Base-by-base conservation (phyloP, 2,797 vertebrate genomes). In the Myripristis murdjan region DNA sequence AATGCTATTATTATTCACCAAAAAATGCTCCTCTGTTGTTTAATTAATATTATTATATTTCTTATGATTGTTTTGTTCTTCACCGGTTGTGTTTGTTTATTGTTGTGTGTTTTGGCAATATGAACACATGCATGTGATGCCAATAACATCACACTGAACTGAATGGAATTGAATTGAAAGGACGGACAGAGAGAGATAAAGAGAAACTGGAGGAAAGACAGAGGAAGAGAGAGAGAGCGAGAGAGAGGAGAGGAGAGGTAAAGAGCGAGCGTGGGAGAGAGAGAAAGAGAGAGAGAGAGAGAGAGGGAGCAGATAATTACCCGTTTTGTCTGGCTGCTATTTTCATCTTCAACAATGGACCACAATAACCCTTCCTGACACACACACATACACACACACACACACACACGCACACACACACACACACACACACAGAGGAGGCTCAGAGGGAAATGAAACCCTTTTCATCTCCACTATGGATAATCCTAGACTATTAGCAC, bases 381-480 rank as follows among this genome's bases (percentile, higher is more conserved):
- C 43, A 46, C 43, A 46, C 43, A 20, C 43, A n/a, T n/a, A n/a
- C n/a, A n/a, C n/a, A n/a, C n/a, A n/a, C n/a, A n/a, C n/a, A n/a
- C n/a, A n/a, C 43, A 6, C 6, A 46, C 43, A 46, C 18, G 46
- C 16, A 46, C 18, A 28, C 28, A 28, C 28, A 28, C 49, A 22
- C 28, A 26, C 47, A 58, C 31, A 75, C 54, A 46, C 14, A 62
- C 23, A 61, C 0, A 20, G 3, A 70, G 35, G 35, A 33, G 11
- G 54, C 65, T 76, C 55, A 55, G 62, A 70, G 69, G 63, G 53
- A 81, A 80, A 75, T 73, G 53, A 69, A 79, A 73, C 54, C 65
- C 37, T 76, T 82, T 79, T 82, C 64, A 84, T 77, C 81, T 79
- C 62, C 56, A 68, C 66, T 79, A 54, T 41, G 73, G 78, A 84